Evolutionary conservation across 2,113 vertebrate genomes (phyloP).

Genomic region (Ciconia stormi): DNA sequence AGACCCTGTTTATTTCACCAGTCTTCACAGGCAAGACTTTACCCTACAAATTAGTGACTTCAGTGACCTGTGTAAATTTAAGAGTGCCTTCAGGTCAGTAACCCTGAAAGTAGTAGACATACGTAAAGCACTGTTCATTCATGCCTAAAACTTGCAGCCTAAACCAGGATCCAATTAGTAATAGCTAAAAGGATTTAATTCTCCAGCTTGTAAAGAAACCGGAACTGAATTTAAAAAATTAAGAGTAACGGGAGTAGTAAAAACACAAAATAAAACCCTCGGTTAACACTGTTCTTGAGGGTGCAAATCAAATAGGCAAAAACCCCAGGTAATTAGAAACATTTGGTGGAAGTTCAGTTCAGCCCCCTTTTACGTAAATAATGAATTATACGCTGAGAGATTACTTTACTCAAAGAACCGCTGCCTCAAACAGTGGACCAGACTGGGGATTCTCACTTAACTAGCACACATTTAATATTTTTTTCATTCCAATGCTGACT

Average conservation of each 20-base stretch:
- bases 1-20: conserved; percentile 12
- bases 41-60: conserved; percentile 41
- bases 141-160: conserved; percentile 46
- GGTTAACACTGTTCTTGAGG: not conserved
- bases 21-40: not conserved
- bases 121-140: conserved; percentile 24
- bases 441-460: not conserved
- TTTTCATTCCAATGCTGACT: not conserved
- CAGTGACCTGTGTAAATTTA: conserved; percentile 51
- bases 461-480: not conserved
- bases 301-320: not conserved
- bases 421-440: not conserved
- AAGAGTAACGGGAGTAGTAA: conserved; percentile 21
- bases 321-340: conserved; percentile 15
- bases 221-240: not conserved
- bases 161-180: conserved; percentile 35
- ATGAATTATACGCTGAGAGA: not conserved
- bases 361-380: not conserved
- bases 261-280: not conserved
- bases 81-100: conserved; percentile 52
- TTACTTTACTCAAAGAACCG: not conserved
- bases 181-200: conserved; percentile 48
- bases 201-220: conserved; percentile 19
- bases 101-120: conserved; percentile 17
- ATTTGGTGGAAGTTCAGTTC: conserved; percentile 5